Evolutionary conservation across 2,113 vertebrate genomes (phyloP).

Genomic region (Perca flavescens): DNA sequence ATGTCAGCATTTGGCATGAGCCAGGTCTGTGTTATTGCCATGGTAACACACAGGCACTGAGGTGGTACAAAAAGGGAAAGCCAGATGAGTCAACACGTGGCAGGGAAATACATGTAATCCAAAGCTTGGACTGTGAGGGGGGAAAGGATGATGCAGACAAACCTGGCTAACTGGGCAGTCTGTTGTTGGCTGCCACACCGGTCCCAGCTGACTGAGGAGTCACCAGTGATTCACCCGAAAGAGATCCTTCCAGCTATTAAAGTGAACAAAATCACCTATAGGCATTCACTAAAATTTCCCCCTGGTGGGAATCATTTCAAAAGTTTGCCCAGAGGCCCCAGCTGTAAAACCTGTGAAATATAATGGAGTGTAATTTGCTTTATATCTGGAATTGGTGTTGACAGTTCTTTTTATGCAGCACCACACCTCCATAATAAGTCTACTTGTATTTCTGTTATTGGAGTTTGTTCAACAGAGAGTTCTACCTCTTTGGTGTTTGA

Average conservation of each 20-base stretch:
- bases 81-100: constrained; percentile 50
- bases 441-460: neutral
- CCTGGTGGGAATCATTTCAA: neutral
- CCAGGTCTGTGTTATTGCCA: constrained; percentile 53
- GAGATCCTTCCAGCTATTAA: constrained; percentile 33
- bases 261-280: constrained; percentile 20
- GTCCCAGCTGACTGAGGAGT: constrained; percentile 59
- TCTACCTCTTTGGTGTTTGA: too few species aligned
- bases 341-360: neutral
- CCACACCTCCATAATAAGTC: neutral
- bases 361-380: neutral
- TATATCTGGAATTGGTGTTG: constrained; percentile 3
- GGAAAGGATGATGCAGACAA: constrained; percentile 75
- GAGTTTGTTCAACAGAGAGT: neutral
- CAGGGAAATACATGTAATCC: constrained; percentile 62
- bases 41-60: constrained; percentile 45
- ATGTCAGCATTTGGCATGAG: constrained; percentile 22
- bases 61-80: constrained; percentile 40
- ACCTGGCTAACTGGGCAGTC: constrained; percentile 56
- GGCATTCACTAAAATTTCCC: neutral
- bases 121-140: constrained; percentile 6
- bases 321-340: neutral
- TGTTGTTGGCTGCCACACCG: constrained; percentile 45
- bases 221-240: constrained; percentile 58
- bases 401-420: neutral